Evolutionary conservation across 2,113 vertebrate species (phyloP).

Genomic region (Python bivittatus): DNA sequence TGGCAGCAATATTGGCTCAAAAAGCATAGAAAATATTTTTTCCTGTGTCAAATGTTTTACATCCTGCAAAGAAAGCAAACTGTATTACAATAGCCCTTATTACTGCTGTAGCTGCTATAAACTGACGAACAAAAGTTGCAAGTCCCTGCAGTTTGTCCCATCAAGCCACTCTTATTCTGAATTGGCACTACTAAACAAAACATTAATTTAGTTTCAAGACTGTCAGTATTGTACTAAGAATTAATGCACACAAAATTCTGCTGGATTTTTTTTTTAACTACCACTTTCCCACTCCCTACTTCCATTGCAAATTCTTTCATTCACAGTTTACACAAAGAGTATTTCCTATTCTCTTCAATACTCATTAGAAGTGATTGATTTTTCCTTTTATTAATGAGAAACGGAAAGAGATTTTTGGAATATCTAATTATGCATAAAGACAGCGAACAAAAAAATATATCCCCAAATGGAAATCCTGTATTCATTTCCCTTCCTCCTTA

Average conservation of each 20-base stretch:
- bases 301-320: background rate
- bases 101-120: background rate
- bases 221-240: background rate
- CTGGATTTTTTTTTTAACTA: background rate
- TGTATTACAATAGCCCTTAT: conserved; percentile 15
- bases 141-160: conserved; percentile 4
- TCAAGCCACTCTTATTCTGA: background rate
- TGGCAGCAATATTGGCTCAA: conserved; percentile 81
- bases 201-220: background rate
- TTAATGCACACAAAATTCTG: background rate
- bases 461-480: background rate
- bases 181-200: background rate
- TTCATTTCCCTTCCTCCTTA: too few relatives aligned
- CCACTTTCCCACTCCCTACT: background rate
- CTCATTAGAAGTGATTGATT: background rate
- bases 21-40: conserved; percentile 74
- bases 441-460: background rate
- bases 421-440: background rate
- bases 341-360: background rate
- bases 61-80: conserved; percentile 75
- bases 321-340: background rate
- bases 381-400: background rate
- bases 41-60: conserved; percentile 80
- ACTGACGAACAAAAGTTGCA: conserved; percentile 29
- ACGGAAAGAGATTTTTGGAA: background rate